A percentile compares a stretch with the other conserved stretches of the same genome.
These are phyloP conservation scores for Brienomyrus brachyistius DNA, from an alignment of 2,113 vertebrate genomes.

Conservation along the genomic window DNA sequence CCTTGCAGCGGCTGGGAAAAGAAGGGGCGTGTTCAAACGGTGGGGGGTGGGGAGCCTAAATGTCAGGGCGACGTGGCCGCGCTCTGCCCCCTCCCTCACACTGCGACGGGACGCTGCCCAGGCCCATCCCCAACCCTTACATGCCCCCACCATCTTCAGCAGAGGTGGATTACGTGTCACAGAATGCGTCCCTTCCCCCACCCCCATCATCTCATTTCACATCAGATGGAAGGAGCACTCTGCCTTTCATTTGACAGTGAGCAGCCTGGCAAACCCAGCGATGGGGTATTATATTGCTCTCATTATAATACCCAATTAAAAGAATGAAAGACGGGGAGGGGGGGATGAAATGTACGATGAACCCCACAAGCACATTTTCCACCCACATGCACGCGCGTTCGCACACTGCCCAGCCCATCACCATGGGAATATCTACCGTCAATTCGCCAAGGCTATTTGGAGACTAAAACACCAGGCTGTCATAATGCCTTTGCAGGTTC, in stretches of 20 bases:
- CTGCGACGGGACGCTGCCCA: not conserved
- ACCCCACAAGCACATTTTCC: not conserved
- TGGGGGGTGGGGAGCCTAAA: not conserved
- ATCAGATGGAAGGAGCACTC: conserved; percentile 6
- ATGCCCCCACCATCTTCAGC: not conserved
- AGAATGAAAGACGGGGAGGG: not conserved
- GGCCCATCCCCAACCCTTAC: not conserved
- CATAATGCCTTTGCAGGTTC: conserved; percentile 21
- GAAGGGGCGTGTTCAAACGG: not conserved
- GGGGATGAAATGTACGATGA: not conserved
- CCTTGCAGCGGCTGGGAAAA: not conserved
- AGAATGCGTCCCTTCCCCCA: not conserved
- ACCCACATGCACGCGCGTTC: not conserved
- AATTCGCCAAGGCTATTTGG: conserved; percentile 10
- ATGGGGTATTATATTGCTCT: not conserved
- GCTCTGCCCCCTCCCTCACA: not conserved
- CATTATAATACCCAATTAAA: conserved; percentile 19
- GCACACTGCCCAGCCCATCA: conserved; percentile 7
- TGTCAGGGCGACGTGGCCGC: not conserved
- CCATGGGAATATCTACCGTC: conserved; percentile 30
- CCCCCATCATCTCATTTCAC: conserved; percentile 5
- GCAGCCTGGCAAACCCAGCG: conserved; percentile 3
- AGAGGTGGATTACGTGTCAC: conserved; percentile 22
- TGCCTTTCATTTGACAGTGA: conserved; percentile 20
- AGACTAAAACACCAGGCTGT: conserved; percentile 19